Conservation (phyloP, 1,140 invertebrate species). For the Oreohelix idahoensis region DNA sequence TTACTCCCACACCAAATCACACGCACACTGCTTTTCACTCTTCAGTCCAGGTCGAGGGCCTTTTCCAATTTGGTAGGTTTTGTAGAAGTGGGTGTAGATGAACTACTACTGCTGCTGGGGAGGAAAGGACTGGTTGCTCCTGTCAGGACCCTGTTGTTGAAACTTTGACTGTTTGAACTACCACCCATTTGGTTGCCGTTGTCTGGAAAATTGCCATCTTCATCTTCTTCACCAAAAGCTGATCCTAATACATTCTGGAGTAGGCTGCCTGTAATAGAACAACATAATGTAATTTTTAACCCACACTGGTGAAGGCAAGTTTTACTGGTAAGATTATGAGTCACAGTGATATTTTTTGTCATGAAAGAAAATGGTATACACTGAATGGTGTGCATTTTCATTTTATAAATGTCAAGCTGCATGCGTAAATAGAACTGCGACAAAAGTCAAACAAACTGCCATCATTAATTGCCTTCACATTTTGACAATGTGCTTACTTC, state of each 20-base stretch:
- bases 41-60: conserved; percentile 24
- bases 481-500: no score
- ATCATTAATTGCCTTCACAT: no score
- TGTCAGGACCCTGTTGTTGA: neutral
- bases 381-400: no score
- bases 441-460: no score
- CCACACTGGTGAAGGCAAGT: no score
- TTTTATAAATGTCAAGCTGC: no score
- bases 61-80: conserved; percentile 12
- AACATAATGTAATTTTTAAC: neutral
- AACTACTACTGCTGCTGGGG: neutral
- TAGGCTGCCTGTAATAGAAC: conserved; percentile 3
- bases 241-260: conserved; percentile 28
- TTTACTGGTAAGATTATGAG: no score
- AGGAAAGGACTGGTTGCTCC: neutral
- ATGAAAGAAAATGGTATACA: no score
- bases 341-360: no score
- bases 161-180: no score
- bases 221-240: conserved; percentile 13
- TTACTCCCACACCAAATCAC: neutral
- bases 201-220: neutral
- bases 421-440: no score
- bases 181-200: neutral
- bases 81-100: neutral
- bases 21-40: neutral